These are phyloP conservation scores for Eumerus sabulonum DNA, from an alignment of 2,888 invertebrate species.

Conservation along the genomic window DNA sequence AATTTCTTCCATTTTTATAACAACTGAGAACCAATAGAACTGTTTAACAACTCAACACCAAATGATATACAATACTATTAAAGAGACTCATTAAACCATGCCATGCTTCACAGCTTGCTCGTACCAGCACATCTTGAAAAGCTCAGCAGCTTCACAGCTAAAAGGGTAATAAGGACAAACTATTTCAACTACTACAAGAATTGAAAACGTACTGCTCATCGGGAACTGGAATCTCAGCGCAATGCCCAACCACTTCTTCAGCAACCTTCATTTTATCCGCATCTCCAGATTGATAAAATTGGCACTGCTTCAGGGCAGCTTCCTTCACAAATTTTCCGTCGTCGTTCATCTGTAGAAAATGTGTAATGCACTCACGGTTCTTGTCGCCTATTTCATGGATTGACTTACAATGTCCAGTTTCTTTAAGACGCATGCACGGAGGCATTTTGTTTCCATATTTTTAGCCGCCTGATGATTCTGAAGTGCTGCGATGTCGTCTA, in stretches of 20 bases:
- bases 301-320: slow-evolving; percentile 70
- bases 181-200: neutral
- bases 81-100: too few species aligned
- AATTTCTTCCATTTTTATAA: too few species aligned
- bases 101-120: slow-evolving; percentile 72
- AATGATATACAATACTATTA: too few species aligned
- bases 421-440: too few species aligned
- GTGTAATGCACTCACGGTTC: too few species aligned
- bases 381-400: too few species aligned
- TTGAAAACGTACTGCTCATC: slow-evolving; percentile 74
- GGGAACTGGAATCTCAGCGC: slow-evolving; percentile 72
- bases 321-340: slow-evolving; percentile 74
- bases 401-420: slow-evolving; percentile 1
- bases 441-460: too few species aligned
- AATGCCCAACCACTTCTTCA: slow-evolving; percentile 70
- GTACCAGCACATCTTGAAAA: slow-evolving; percentile 72
- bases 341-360: slow-evolving; percentile 51
- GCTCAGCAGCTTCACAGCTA: slow-evolving; percentile 75
- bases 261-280: slow-evolving; percentile 71
- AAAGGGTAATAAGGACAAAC: neutral
- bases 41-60: too few species aligned
- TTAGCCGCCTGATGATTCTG: too few species aligned
- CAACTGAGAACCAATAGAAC: too few species aligned
- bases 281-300: slow-evolving; percentile 71
- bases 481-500: too few species aligned